These are phyloP conservation scores for Mantis religiosa DNA, from an alignment of 2,888 invertebrate species.

Conservation along the genomic window DNA sequence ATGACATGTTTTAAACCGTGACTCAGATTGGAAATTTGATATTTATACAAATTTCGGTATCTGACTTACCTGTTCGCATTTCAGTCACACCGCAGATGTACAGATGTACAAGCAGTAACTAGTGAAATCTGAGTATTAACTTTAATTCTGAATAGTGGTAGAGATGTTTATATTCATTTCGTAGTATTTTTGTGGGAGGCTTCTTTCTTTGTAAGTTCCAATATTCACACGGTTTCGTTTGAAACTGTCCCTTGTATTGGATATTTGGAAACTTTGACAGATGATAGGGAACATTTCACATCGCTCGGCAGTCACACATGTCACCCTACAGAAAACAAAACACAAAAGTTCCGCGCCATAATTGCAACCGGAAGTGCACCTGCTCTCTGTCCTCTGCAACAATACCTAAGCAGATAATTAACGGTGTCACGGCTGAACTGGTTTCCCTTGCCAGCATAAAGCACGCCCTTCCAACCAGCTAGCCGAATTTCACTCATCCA, in stretches of 20 bases:
- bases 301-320: neutral
- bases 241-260: neutral
- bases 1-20: too few relatives aligned
- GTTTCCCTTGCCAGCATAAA: neutral
- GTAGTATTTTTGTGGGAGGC: too few relatives aligned
- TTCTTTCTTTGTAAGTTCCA: too few relatives aligned
- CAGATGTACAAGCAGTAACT: too few relatives aligned
- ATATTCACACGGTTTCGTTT: too few relatives aligned
- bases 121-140: too few relatives aligned
- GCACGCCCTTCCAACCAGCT: conserved; percentile 8
- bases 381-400: neutral
- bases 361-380: neutral
- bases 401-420: conserved; percentile 15
- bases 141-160: too few relatives aligned
- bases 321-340: neutral
- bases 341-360: neutral
- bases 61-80: too few relatives aligned
- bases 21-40: too few relatives aligned
- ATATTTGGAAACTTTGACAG: neutral
- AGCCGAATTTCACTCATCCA: neutral
- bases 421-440: conserved; percentile 21
- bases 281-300: neutral
- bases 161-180: too few relatives aligned
- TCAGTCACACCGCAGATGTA: too few relatives aligned
- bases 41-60: too few relatives aligned